Evolutionary conservation across 2,888 invertebrate species (phyloP).

Genomic region (Mythimna vitellina): DNA sequence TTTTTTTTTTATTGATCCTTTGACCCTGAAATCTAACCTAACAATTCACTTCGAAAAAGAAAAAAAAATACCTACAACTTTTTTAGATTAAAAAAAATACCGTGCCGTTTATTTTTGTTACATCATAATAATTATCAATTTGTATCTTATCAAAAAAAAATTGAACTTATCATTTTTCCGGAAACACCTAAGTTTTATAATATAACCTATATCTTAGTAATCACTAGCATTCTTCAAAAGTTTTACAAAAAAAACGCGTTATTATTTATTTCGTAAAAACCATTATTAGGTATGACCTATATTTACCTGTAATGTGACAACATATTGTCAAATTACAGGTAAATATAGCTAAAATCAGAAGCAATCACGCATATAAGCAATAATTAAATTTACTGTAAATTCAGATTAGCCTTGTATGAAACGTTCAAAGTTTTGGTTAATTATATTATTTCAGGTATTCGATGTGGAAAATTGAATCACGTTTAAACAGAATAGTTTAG

Average conservation of each 20-base stretch:
- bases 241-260: neutral
- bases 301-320: slow-evolving; percentile 10
- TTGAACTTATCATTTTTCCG: too few relatives aligned
- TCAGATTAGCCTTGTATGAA: slow-evolving; percentile 1
- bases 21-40: neutral
- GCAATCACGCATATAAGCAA: slow-evolving; percentile 25
- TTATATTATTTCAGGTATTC: slow-evolving; percentile 40
- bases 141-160: too few relatives aligned
- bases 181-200: too few relatives aligned
- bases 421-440: slow-evolving; percentile 35
- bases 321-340: slow-evolving; percentile 9
- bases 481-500: slow-evolving; percentile 15
- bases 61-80: too few relatives aligned
- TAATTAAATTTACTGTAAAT: slow-evolving; percentile 37
- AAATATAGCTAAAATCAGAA: neutral
- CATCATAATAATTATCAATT: too few relatives aligned
- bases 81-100: too few relatives aligned
- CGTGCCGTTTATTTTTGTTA: too few relatives aligned
- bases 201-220: too few relatives aligned
- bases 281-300: neutral
- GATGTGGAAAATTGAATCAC: slow-evolving; percentile 32
- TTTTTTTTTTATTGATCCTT: neutral
- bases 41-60: too few relatives aligned
- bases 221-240: neutral
- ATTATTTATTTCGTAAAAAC: neutral